Percentiles rank a stretch among this genome's conserved stretches.
phyloP scores from a whole-genome alignment of 2,797 vertebrate genomes.

The Mus minutoides region DNA sequence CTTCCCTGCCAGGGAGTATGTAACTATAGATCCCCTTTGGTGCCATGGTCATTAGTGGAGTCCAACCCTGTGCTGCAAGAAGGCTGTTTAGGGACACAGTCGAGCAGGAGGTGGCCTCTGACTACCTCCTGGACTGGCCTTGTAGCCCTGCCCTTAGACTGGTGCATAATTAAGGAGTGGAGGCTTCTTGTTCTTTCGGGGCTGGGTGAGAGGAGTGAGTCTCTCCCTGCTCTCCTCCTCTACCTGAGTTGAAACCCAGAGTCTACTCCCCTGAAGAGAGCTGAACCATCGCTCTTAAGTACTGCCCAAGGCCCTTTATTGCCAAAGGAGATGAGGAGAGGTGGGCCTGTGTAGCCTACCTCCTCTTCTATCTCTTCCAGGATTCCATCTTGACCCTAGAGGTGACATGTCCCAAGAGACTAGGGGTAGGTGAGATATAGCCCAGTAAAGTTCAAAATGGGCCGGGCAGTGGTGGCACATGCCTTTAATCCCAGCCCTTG shows the following conservation, averaged over 20 bases:
- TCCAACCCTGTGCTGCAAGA: rapidly evolving
- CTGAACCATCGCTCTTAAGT: not conserved
- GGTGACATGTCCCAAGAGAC: not conserved
- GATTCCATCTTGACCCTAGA: not conserved
- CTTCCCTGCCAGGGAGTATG: not conserved
- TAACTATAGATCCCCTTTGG: not conserved
- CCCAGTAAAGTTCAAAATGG: not conserved
- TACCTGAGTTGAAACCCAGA: not conserved
- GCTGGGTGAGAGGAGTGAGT: not conserved
- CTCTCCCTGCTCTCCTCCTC: not conserved
- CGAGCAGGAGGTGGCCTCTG: not conserved
- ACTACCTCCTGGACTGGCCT: not conserved
- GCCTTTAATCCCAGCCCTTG: too few species aligned
- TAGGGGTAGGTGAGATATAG: rapidly evolving
- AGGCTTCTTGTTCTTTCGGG: not conserved
- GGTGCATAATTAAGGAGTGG: too few species aligned
- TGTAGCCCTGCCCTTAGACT: not conserved
- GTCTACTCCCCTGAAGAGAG: not conserved
- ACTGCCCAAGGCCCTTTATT: not conserved
- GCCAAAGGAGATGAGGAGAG: not conserved
- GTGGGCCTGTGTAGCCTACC: not conserved
- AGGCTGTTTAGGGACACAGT: rapidly evolving
- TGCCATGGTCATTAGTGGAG: not conserved
- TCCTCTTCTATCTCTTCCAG: not conserved
- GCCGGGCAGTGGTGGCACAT: too few species aligned